Conservation (phyloP, 1,140 invertebrate genomes). For the Drosophila gunungcola region DNA sequence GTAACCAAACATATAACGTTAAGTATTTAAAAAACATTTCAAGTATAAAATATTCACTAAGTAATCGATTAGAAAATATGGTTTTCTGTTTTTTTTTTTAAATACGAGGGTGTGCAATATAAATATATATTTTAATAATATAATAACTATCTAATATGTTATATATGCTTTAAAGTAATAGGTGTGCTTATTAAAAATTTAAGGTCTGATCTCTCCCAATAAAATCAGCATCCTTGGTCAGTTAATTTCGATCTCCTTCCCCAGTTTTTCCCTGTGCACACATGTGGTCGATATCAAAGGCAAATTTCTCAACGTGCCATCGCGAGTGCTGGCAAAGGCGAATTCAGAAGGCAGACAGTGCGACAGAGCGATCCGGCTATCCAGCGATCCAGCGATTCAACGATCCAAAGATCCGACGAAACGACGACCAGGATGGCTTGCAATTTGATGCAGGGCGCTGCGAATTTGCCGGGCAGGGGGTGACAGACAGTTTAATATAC, state of each 20-base stretch:
- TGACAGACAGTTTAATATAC: conserved; percentile 57
- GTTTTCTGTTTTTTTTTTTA: too few relatives aligned
- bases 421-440: conserved; percentile 45
- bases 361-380: conserved; percentile 30
- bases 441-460: conserved; percentile 51
- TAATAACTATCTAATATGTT: too few relatives aligned
- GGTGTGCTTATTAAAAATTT: too few relatives aligned
- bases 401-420: conserved; percentile 37
- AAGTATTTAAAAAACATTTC: too few relatives aligned
- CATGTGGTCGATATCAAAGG: conserved; percentile 69
- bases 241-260: not conserved
- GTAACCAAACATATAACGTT: too few relatives aligned
- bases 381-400: conserved; percentile 39
- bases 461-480: conserved; percentile 13
- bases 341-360: conserved; percentile 22
- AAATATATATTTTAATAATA: too few relatives aligned
- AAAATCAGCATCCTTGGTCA: too few relatives aligned
- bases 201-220: too few relatives aligned
- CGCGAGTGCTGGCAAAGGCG: conserved; percentile 18
- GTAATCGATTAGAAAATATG: too few relatives aligned
- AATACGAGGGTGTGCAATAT: too few relatives aligned
- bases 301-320: conserved; percentile 71
- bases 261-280: conserved; percentile 21
- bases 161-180: too few relatives aligned
- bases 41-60: too few relatives aligned